These are phyloP conservation scores for Andrena fulva DNA, from an alignment of 2,888 invertebrate genomes.

Conservation along the genomic window DNA sequence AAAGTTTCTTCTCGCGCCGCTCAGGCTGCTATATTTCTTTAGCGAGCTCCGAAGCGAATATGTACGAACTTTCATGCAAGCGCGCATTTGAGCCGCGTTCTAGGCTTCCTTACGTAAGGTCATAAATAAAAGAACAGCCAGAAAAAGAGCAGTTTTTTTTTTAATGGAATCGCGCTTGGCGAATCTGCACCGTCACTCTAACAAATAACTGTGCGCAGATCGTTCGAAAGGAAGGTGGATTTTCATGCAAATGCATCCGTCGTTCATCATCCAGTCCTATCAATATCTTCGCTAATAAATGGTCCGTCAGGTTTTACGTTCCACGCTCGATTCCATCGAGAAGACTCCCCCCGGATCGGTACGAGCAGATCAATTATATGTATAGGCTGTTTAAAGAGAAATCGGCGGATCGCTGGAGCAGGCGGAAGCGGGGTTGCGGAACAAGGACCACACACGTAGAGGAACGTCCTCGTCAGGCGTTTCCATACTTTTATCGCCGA, in stretches of 20 bases:
- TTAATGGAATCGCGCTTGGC: not conserved
- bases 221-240: not conserved
- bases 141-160: not conserved
- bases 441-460: conserved; percentile 53
- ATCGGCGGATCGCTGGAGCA: not conserved
- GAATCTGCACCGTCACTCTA: conserved; percentile 5
- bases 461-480: conserved; percentile 54
- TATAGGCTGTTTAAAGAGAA: not conserved
- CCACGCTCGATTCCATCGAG: too few species aligned
- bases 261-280: not conserved
- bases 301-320: too few species aligned
- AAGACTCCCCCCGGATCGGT: too few species aligned
- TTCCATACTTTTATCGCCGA: conserved; percentile 76
- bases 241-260: not conserved
- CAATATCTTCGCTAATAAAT: too few species aligned
- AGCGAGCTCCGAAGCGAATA: not conserved
- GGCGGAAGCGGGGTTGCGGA: conserved; percentile 38
- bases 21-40: not conserved
- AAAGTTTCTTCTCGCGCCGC: not conserved
- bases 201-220: not conserved
- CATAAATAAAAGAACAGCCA: conserved; percentile 11
- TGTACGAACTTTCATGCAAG: not conserved
- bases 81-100: not conserved
- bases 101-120: conserved; percentile 9
- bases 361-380: too few species aligned